Evolutionary conservation across 1,140 invertebrate genomes (phyloP), one percentile per base, ranked within the genome.

Genomic region (Coptotermes formosanus): DNA sequence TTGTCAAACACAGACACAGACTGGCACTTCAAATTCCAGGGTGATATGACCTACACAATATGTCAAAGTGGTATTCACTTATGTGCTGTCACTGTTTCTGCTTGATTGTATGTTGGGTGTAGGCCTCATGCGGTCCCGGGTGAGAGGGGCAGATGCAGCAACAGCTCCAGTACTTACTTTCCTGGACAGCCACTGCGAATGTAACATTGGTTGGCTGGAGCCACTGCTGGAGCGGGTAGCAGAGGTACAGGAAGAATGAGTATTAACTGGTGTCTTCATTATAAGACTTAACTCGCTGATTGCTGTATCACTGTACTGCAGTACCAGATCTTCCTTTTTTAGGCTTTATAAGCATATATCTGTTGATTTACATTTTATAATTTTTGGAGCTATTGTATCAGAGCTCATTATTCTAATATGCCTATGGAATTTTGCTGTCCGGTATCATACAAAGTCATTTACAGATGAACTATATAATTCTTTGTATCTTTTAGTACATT

Each of bases 151-250:
- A 7, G 96, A 98, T 89, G 95, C 95, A 8, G 98, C 98, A 19
- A 96, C 95, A 0, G 98, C 97, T 25, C 95, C 96, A 23, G 96
- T 99, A 14, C 93, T 99, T 14, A 98, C 99, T 81, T 99, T 99
- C 93, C 92, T 99, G 45, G 99, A 99, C 91, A 98, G 97, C 44
- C 99, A 99, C 90, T 98, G 98, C 88, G 99, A 99, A 90, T 99
- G 98, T 90, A 99, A 99, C 90, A 94, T 95, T 43, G 95, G 98
- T 89, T 99, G 98, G 98, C 90, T 99, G 88, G 97, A 99, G 89
- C 98, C 98, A 0, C 93, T 99, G 25, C 91, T 99, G 85, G 97
- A 99, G 90, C 93, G 97, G 87, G 97, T 99, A 64, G 95, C 94
- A 30, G 96, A 97, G 92, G 95, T 95, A 75, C 14, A 55, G 52